Conservation (phyloP, 2,888 invertebrate genomes). For the Drosophila anceps region DNA sequence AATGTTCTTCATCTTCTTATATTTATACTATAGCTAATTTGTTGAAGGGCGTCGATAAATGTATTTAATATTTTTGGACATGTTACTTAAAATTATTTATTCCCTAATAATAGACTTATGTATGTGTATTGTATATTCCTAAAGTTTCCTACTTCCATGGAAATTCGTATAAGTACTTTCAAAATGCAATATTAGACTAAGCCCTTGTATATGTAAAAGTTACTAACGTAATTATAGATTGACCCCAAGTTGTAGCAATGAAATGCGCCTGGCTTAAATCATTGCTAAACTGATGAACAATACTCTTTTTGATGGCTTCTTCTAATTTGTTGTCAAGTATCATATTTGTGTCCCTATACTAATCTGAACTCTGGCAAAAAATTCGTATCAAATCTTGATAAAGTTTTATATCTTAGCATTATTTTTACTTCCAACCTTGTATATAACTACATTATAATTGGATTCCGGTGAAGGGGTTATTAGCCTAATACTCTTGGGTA, state of each 20-base stretch:
- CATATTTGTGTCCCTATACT: conserved; percentile 32
- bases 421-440: conserved; percentile 23
- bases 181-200: conserved; percentile 59
- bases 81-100: conserved; percentile 75
- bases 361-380: neutral
- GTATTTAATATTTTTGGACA: conserved; percentile 53
- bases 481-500: conserved; percentile 24
- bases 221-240: conserved; percentile 35
- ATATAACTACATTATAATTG: conserved; percentile 26
- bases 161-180: conserved; percentile 49
- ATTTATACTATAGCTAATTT: conserved; percentile 65
- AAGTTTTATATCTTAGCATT: conserved; percentile 10
- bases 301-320: conserved; percentile 22
- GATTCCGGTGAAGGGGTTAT: conserved; percentile 42
- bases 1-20: conserved; percentile 43
- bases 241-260: conserved; percentile 15
- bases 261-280: neutral
- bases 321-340: conserved; percentile 32
- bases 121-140: conserved; percentile 68
- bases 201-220: conserved; percentile 16
- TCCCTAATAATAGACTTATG: conserved; percentile 43
- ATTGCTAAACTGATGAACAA: conserved; percentile 11
- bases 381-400: neutral
- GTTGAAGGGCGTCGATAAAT: conserved; percentile 37
- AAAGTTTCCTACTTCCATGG: conserved; percentile 54